phyloP scores from a whole-genome alignment of 2,797 vertebrate genomes.

The Graptemys geographica region DNA sequence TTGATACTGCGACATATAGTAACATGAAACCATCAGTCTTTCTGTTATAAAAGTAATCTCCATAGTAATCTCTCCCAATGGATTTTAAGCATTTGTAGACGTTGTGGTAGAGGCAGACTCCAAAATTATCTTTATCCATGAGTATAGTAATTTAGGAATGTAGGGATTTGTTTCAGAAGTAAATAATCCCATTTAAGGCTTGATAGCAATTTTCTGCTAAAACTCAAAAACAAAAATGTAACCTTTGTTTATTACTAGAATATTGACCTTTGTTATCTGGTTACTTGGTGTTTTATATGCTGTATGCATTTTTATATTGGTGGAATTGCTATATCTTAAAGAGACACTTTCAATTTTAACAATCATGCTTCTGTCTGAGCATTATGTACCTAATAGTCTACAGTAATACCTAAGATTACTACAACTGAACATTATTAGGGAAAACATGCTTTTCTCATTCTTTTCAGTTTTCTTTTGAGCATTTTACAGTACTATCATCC shows the following conservation, averaged over 20 bases:
- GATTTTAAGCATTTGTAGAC: background rate
- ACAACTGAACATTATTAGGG: background rate
- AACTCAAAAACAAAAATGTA: background rate
- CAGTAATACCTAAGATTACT: background rate
- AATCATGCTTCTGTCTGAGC: background rate
- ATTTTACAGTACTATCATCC: background rate
- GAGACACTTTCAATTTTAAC: background rate
- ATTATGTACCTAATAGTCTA: background rate
- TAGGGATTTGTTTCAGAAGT: background rate
- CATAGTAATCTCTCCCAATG: background rate
- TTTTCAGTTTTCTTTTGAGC: background rate
- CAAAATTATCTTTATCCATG: background rate
- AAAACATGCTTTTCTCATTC: background rate
- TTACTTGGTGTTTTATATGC: background rate
- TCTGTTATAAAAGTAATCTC: constrained; percentile 13
- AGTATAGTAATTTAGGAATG: background rate
- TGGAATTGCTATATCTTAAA: background rate
- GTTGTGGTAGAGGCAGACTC: background rate
- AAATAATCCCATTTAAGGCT: background rate
- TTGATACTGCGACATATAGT: background rate
- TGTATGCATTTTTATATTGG: background rate
- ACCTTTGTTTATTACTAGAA: background rate
- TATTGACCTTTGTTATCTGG: background rate
- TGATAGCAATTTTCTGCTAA: background rate
- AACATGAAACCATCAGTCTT: background rate